Percentiles rank a stretch among this genome's conserved stretches.
Evolutionary conservation across 1,140 invertebrate species (phyloP).

Genomic region (Littorina saxatilis): DNA sequence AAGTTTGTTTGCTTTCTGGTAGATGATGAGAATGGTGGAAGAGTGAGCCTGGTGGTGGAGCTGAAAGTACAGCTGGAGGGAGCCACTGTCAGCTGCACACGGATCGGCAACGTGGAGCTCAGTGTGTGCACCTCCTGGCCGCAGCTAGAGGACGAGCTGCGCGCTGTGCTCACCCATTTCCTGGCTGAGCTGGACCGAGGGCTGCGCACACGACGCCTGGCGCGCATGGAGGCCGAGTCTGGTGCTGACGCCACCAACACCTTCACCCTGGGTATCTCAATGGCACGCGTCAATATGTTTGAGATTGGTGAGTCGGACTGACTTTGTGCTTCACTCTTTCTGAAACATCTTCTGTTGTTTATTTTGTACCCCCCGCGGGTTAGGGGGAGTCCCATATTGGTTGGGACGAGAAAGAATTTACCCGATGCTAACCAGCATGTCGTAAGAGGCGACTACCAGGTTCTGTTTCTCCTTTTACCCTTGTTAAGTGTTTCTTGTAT

Average conservation of each 20-base stretch:
- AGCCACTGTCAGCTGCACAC: slow-evolving; percentile 35
- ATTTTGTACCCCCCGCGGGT: too few relatives aligned
- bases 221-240: slow-evolving; percentile 59
- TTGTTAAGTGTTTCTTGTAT: too few relatives aligned
- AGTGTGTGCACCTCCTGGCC: slow-evolving; percentile 58
- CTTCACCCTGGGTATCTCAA: slow-evolving; percentile 64
- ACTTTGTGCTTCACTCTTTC: too few relatives aligned
- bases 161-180: slow-evolving; percentile 55
- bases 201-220: slow-evolving; percentile 63
- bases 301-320: slow-evolving; percentile 69
- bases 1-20: too few relatives aligned
- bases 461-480: too few relatives aligned
- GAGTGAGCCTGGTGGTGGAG: slow-evolving; percentile 33
- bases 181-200: slow-evolving; percentile 64
- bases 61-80: slow-evolving; percentile 41
- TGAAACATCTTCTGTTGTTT: too few relatives aligned
- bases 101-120: slow-evolving; percentile 62
- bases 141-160: slow-evolving; percentile 60
- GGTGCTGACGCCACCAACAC: slow-evolving; percentile 33
- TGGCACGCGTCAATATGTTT: slow-evolving; percentile 62
- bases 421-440: too few relatives aligned
- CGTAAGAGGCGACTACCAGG: too few relatives aligned
- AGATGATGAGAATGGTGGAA: background rate
- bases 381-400: too few relatives aligned
- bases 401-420: too few relatives aligned